phyloP scores from a whole-genome alignment of 2,113 vertebrate species.

The Psittacula cyanocephala region DNA sequence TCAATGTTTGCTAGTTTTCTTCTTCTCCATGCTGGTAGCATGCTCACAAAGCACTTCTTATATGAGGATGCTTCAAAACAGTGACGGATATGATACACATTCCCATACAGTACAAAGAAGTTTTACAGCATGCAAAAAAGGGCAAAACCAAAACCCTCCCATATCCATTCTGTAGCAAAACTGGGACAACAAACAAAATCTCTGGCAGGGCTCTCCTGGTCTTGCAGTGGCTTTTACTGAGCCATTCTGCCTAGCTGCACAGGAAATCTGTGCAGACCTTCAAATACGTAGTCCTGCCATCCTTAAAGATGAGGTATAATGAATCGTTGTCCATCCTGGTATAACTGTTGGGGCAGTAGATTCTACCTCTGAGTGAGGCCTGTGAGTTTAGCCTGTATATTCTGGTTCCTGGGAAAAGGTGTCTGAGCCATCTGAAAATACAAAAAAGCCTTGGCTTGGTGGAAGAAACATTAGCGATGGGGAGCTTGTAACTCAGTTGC shows the following conservation, averaged over 20 bases:
- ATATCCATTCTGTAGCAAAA: neutral
- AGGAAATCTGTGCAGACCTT: neutral
- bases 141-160: neutral
- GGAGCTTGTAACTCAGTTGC: neutral
- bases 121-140: neutral
- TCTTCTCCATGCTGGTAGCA: neutral
- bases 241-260: rapidly evolving
- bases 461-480: neutral
- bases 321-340: neutral
- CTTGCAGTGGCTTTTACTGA: neutral
- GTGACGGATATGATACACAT: neutral
- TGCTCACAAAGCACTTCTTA: neutral
- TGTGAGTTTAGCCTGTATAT: neutral
- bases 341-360: neutral
- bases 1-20: neutral
- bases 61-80: neutral
- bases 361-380: neutral
- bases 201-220: neutral
- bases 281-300: rapidly evolving
- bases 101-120: neutral
- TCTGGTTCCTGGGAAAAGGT: neutral
- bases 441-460: neutral
- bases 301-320: neutral
- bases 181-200: neutral
- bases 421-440: neutral